Conservation (phyloP, 2,888 invertebrate species). For the Esperia sulphurella region DNA sequence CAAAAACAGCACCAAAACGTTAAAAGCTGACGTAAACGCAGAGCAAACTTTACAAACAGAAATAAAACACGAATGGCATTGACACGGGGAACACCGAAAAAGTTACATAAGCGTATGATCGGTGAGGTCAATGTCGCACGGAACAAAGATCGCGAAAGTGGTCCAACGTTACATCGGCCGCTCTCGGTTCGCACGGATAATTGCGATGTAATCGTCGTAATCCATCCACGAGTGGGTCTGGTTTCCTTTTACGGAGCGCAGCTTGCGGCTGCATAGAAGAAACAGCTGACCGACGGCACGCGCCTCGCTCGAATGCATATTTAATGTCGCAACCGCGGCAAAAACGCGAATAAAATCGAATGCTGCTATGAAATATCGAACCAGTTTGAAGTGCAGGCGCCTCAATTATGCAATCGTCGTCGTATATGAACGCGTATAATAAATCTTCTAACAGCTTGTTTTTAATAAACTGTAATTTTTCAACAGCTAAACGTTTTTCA, state of each 20-base stretch:
- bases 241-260: conserved; percentile 74
- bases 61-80: conserved; percentile 51
- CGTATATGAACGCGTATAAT: conserved; percentile 36
- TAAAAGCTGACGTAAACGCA: conserved; percentile 33
- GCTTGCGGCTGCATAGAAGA: conserved; percentile 72
- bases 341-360: conserved; percentile 65
- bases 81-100: conserved; percentile 53
- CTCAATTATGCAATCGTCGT: conserved; percentile 54
- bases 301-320: conserved; percentile 69
- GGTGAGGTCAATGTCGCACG: conserved; percentile 68
- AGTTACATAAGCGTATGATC: conserved; percentile 52
- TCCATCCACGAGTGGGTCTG: conserved; percentile 60
- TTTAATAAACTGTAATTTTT: conserved; percentile 38
- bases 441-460: conserved; percentile 38
- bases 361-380: conserved; percentile 59
- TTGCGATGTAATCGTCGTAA: conserved; percentile 76
- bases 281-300: conserved; percentile 76
- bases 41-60: conserved; percentile 6
- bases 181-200: conserved; percentile 32
- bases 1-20: conserved; percentile 23
- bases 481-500: conserved; percentile 24
- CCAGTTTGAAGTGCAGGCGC: conserved; percentile 57
- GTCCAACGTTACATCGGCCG: conserved; percentile 54
- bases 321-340: conserved; percentile 61
- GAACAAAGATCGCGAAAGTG: conserved; percentile 76